Base-by-base conservation (phyloP, 2,888 invertebrate genomes). In the Ectropis crepuscularia region DNA sequence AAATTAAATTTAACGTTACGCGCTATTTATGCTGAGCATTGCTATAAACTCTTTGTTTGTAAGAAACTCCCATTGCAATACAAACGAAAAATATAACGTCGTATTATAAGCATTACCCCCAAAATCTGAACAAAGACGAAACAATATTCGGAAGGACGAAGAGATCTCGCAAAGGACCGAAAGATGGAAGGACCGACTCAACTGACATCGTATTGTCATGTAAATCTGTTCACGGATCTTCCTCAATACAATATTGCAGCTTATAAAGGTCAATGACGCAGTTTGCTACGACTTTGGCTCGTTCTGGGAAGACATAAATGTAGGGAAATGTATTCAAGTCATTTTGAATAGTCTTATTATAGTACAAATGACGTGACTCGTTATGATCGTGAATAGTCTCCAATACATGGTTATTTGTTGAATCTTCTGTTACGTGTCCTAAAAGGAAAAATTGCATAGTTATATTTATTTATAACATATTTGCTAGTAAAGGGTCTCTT, bases 211-310 rank as follows among this genome's bases (percentile, higher is more conserved):
- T 72, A 76, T 79, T 79, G 79, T 78, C 74, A 79, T 77, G 78
- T 76, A 70, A 75, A 76, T 77, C 73, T 66, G 70, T 74, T 73
- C 71, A 74, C 67, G 74, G 76, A 75, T 78, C 78, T 80, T 71
- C 71, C 73, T 57, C 64, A 60, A 65, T 65, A 64, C 64, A 57
- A 61, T 65, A 51, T 53, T 48, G 45, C 63, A 70, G 80, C 79
- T 81, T 78, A 78, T 71, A 71, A 76, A 80, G 81, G 81, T 79
- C 76, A 77, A 74, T 65, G 67, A 65, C 63, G 61, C 65, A 54
- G 69, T 64, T 67, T 76, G 68, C 61, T 72, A 71, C 68, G 74
- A 77, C 78, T 79, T 81, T 76, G 71, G 74, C 68, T 71, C 73
- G 72, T 69, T 75, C 69, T 70, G 69, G 72, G 75, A 77, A 74